Base-by-base conservation (phyloP, 1,140 invertebrate genomes). In the Megathymus violae region DNA sequence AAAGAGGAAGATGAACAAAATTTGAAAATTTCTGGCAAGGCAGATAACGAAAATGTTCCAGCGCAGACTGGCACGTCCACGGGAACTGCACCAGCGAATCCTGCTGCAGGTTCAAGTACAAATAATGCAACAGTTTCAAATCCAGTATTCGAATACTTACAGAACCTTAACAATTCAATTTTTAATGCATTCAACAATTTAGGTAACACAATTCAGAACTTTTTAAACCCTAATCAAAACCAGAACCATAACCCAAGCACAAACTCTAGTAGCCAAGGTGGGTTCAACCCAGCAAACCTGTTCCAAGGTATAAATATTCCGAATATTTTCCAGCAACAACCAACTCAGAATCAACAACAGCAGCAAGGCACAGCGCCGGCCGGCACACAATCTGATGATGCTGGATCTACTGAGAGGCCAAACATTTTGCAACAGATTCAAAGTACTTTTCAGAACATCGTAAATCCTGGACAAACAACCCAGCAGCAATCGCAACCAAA, bases 1-100 rank as follows among this genome's bases (percentile, higher is more conserved):
- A 82, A 71, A 51, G 79, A 74, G 47, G 82, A 85, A 60, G 71
- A 75, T 19, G 75, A 80, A 54, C 50, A 43, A 34, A 25, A 34
- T 46, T 7, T 17, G 13, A 43, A 64, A n/a, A 56, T 61, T 11
- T 46, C 40, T 50, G 58, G 63, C 31, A 62, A 56, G 14, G 75
- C 65, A 51, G 74, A 60, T 31, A 68, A 71, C 34, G 60, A 48
- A 4, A 61, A 72, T 14, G 58, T 27, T 4, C 17, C 50, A 10
- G 10, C 48, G 5, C 27, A 31, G 15, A 51, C 48, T 1, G 16
- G 31, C 27, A 51, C 48, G 9, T 16, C 34, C 1, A 17, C 48
- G 1, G 43, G 17, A 15, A 16, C 34, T 15, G 3, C 51, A 38
- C 2, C 41, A 7, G 19, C 41, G 9, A 16, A 31, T 25, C 44